Conservation (phyloP, 2,888 invertebrate species). For the Argyresthia albistria region DNA sequence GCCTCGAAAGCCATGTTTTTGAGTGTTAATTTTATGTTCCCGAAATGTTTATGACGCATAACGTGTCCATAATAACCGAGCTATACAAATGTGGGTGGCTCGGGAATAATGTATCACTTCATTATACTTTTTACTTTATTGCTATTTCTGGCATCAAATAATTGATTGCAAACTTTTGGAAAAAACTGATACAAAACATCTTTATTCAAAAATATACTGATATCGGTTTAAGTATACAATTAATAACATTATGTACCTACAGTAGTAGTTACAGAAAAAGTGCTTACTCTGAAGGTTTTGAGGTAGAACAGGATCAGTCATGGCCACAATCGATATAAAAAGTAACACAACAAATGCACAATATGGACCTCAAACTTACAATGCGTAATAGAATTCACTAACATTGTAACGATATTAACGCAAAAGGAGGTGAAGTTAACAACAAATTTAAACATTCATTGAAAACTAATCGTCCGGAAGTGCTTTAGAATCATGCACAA, state of each 20-base stretch:
- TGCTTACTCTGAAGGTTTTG: conserved; percentile 13
- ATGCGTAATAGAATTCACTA: conserved; percentile 69
- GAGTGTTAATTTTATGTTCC: conserved; percentile 71
- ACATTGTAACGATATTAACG: conserved; percentile 69
- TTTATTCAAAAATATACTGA: no score
- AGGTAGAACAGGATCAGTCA: conserved; percentile 45
- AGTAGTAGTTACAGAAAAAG: conserved; percentile 8
- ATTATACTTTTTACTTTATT: conserved; percentile 29
- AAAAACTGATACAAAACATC: no score
- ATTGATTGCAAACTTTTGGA: background rate
- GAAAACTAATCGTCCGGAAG: conserved; percentile 63
- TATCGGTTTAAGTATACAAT: conserved; percentile 12
- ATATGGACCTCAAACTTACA: conserved; percentile 44
- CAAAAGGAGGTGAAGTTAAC: conserved; percentile 67
- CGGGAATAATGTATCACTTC: conserved; percentile 60
- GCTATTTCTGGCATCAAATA: conserved; percentile 6
- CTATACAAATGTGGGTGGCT: conserved; percentile 70
- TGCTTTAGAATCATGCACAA: conserved; percentile 59
- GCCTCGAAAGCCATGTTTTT: conserved; percentile 67
- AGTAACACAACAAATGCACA: conserved; percentile 33
- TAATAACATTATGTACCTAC: conserved; percentile 8
- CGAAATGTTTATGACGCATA: conserved; percentile 72
- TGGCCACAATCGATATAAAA: conserved; percentile 46
- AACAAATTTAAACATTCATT: conserved; percentile 68
- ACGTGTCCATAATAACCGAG: conserved; percentile 60